These are phyloP conservation scores for Pediacus dermestoides DNA, from an alignment of 2,888 invertebrate genomes.

Conservation along the genomic window DNA sequence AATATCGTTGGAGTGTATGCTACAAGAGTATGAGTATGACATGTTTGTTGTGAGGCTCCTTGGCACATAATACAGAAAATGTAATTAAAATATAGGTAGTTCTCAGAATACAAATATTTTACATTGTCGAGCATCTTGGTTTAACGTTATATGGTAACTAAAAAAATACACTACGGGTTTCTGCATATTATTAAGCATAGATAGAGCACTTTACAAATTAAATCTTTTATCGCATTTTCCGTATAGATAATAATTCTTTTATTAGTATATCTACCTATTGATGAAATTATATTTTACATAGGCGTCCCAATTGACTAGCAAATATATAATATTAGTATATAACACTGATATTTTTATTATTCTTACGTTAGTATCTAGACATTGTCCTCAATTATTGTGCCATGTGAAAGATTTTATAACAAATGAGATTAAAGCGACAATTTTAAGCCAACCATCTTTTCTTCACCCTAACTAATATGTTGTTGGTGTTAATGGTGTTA, in stretches of 20 bases:
- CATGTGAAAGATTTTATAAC: constrained; percentile 42
- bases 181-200: too few species aligned
- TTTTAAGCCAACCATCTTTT: too few species aligned
- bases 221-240: too few species aligned
- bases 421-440: constrained; percentile 35
- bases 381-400: constrained; percentile 52
- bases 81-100: constrained; percentile 14
- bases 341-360: constrained; percentile 38
- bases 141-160: too few species aligned
- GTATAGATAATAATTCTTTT: too few species aligned
- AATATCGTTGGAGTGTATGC: constrained; percentile 14
- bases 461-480: too few species aligned
- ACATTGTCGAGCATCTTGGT: constrained; percentile 23
- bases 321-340: constrained; percentile 38
- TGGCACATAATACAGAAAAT: constrained; percentile 30
- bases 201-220: too few species aligned
- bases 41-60: constrained; percentile 24
- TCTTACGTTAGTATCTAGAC: constrained; percentile 45
- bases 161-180: too few species aligned
- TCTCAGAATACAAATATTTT: constrained; percentile 17
- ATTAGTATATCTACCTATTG: too few species aligned
- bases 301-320: constrained; percentile 48
- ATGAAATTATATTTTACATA: constrained; percentile 34
- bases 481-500: too few species aligned
- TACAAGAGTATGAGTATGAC: too few species aligned